phyloP scores from a whole-genome alignment of 2,113 vertebrate genomes.

The Beaufortia kweichowensis region DNA sequence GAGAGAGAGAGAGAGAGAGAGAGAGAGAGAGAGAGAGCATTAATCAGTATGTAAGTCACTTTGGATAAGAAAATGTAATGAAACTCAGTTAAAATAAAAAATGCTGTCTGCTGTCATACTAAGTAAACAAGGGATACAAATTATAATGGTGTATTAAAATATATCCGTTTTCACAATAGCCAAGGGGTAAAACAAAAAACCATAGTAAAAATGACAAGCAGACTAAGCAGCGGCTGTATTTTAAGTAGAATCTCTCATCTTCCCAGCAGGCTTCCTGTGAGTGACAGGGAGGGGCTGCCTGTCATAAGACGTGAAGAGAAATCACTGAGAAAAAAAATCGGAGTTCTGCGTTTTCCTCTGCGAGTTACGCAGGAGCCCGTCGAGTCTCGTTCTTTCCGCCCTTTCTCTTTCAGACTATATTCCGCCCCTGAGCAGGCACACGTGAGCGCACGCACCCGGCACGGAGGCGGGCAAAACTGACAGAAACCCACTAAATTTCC shows the following conservation, averaged over 20 bases:
- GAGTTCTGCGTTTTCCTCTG: conserved; percentile 14
- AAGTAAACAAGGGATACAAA: conserved; percentile 2
- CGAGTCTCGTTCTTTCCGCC: conserved; percentile 7
- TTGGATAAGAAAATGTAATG: too few species aligned
- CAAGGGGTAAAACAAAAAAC: not conserved
- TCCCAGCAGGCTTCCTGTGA: conserved; percentile 36
- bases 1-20: too few species aligned
- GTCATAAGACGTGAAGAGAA: conserved; percentile 43
- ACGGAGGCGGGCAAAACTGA: conserved; percentile 49
- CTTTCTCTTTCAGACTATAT: conserved; percentile 28
- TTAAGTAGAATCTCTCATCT: not conserved
- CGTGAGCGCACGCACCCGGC: conserved; percentile 56
- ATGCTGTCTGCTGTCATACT: not conserved
- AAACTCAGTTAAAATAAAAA: not conserved
- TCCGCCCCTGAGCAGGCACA: conserved; percentile 53
- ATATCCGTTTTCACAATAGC: conserved; percentile 2
- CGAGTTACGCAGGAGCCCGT: conserved; percentile 8
- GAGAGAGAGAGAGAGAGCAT: too few species aligned
- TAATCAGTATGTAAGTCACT: too few species aligned
- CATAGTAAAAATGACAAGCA: not conserved
- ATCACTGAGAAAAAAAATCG: conserved; percentile 46
- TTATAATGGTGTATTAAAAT: not conserved
- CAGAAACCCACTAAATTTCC: conserved; percentile 26
- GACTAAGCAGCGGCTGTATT: not conserved
- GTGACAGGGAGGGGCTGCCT: conserved; percentile 29